Base-by-base conservation (phyloP, 35 echinoderm and acorn worm species). In the Heliocidaris erythrogramma region DNA sequence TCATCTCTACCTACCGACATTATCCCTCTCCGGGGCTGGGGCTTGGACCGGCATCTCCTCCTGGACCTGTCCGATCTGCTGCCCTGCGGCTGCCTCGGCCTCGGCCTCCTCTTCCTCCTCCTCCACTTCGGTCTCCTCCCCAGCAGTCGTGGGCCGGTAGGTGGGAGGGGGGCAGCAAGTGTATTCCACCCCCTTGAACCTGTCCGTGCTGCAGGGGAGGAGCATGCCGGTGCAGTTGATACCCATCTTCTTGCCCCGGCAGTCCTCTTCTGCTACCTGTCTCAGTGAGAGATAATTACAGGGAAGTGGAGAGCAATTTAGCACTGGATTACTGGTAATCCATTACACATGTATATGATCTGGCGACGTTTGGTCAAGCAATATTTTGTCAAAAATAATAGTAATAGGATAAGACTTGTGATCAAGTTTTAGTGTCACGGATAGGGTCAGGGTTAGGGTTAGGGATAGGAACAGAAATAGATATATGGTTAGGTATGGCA, bases 181-280 rank as follows among this genome's bases (percentile, higher is more conserved):
- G 95, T 97, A 98, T 92, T 98, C 97, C 0, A 98, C 96, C 12
- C 97, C 97, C 24, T 96, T 95, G 90, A 93, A 98, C 11, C 91
- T 53, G 89, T 98, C 96, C 7, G 95, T 94, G 14, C 96, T 56
- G 85, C 97, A 98, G 8, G 97, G 97, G 17, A 98, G 87, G 24
- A 98, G 93, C 94, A 98, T 96, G 1, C 97, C 97, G 30, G 94
- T 96, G 32, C 85, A 94, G 2, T 49, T 69, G 52, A 96, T 71
- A 18, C 47, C 78, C 48, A 94, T 95, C 31, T 96, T 88, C 24
- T 88, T 50, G 31, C 88, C 85, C 0, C 56, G 59, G 89, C 97
- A 98, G 85, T 95, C 92, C 30, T 94, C 91, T 2, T 94, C 49
- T 0, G 95, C 95, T 53, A 86, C 31, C 87, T 89, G 87, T 48